phyloP scores from a whole-genome alignment of 1,140 invertebrate genomes.

The Cryptotermes secundus region DNA sequence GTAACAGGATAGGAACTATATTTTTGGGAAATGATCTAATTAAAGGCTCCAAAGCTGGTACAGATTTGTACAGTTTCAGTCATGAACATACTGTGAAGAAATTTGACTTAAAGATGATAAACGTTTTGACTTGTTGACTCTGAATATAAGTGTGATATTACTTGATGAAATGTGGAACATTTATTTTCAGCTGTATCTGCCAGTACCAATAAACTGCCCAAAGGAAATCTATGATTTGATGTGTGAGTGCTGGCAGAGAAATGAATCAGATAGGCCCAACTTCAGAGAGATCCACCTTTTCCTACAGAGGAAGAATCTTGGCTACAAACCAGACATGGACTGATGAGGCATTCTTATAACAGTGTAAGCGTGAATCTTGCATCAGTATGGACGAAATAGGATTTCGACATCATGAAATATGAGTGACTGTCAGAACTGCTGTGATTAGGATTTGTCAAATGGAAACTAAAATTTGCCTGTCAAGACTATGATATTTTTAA shows the following conservation, averaged over 20 bases:
- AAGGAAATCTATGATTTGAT: constrained; percentile 91
- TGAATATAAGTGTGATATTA: no score
- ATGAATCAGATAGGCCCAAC: constrained; percentile 79
- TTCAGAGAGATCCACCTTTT: constrained; percentile 91
- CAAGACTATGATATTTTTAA: not conserved
- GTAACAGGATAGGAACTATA: no score
- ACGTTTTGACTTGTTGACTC: no score
- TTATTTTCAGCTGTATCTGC: constrained; percentile 62
- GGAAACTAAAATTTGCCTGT: not conserved
- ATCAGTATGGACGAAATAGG: not conserved
- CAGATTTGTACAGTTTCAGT: no score
- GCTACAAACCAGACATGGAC: constrained; percentile 62
- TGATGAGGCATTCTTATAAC: not conserved
- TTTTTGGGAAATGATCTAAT: no score
- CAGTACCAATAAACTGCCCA: constrained; percentile 79
- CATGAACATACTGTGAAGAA: no score
- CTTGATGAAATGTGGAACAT: not conserved
- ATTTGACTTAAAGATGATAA: no score
- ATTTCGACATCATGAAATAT: not conserved
- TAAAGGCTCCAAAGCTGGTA: no score
- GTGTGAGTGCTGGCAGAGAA: constrained; percentile 90
- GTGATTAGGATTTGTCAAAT: no score
- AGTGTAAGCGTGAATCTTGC: not conserved
- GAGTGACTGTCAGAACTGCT: not conserved
- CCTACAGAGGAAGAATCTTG: constrained; percentile 85